Evolutionary conservation across 2,113 vertebrate genomes (phyloP).

Genomic region (Carollia perspicillata): DNA sequence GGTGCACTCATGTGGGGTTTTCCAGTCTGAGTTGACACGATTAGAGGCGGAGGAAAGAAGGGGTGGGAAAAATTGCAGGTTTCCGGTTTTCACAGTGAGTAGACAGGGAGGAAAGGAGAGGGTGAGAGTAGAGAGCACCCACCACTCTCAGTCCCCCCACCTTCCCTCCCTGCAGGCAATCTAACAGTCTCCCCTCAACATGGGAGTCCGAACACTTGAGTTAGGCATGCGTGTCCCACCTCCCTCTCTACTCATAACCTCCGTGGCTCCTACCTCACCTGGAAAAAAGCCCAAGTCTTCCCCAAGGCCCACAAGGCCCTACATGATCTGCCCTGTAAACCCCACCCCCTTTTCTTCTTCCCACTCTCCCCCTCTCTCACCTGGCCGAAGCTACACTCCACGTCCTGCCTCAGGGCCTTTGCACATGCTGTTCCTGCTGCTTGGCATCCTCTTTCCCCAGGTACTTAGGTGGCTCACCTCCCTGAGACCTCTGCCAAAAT

Average conservation of each 20-base stretch:
- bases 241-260: neutral
- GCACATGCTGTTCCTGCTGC: rapidly evolving
- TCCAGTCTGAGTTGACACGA: neutral
- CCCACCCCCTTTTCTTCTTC: neutral
- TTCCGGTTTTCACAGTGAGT: neutral
- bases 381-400: neutral
- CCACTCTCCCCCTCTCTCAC: neutral
- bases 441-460: neutral
- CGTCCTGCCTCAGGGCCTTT: neutral
- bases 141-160: neutral
- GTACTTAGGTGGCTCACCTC: neutral
- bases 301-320: neutral
- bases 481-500: neutral
- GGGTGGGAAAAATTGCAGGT: too few relatives aligned
- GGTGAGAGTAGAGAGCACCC: neutral
- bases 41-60: neutral
- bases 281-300: neutral
- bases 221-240: rapidly evolving
- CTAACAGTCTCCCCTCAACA: neutral
- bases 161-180: rapidly evolving
- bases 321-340: neutral
- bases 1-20: neutral
- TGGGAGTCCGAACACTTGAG: too few relatives aligned
- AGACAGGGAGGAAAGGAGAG: neutral
- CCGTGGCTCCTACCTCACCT: neutral